Evolutionary conservation across 2,888 invertebrate genomes (phyloP), one percentile per base, ranked within the genome.

Genomic region (Caenorhabditis auriculariae): DNA sequence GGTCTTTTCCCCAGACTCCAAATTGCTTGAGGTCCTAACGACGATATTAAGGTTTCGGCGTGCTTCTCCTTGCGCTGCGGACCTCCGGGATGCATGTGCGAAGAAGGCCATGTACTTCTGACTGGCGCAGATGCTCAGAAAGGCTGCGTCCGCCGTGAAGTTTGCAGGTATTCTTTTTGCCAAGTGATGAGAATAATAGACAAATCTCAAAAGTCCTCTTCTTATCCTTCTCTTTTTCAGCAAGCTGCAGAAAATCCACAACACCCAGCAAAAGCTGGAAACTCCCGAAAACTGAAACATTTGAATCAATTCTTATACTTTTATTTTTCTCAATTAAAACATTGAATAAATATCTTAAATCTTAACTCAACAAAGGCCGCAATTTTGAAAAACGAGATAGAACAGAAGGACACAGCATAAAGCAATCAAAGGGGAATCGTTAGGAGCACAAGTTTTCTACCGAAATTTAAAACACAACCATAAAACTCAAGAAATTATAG

Each of bases 21-120:
- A n/a, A n/a, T n/a, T n/a, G n/a, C n/a, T n/a, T n/a, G n/a, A n/a
- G n/a, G n/a, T n/a, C n/a, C n/a, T n/a, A n/a, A n/a, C n/a, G n/a
- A n/a, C n/a, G n/a, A n/a, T n/a, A n/a, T n/a, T n/a, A n/a, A 69
- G 69, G 54, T 62, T 4, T 63, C 63, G 7, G 44, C 57, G 2
- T 72, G 72, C 44, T 72, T 72, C 56, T 72, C 72, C 15, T 64
- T 72, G 2, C 64, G 72, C 17, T 72, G 72, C 51, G 69, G 68
- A 12, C 51, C 51, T 6, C 68, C 72, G 1, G 65, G 50, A 0
- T 72, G 72, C 44, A 32, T 48, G 12, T 72, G 72, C 49, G 62
- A 70, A 26, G 69, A 68, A 26, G 72, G 69, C 3, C 47, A 54
- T 37, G 68, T 72, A 4, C 56, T 54, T n/a, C 37, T 63, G 32